Conservation (phyloP, 2,113 vertebrate genomes). For the Tor tambroides region DNA sequence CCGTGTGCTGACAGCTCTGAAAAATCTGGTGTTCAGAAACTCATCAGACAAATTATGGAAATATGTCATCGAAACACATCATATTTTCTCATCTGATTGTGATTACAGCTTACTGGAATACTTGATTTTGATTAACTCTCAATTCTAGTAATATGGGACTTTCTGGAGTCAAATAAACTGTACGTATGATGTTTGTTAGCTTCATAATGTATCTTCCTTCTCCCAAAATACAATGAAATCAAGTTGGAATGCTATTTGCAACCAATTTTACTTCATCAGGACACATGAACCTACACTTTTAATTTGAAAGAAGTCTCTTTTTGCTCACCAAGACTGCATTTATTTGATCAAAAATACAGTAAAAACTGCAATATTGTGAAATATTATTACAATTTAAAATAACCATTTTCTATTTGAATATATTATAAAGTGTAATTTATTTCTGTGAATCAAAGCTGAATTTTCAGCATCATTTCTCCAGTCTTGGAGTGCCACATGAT, state of each 20-base stretch:
- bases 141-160: background rate
- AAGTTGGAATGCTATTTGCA: background rate
- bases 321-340: background rate
- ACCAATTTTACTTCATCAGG: background rate
- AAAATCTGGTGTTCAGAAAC: background rate
- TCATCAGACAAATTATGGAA: background rate
- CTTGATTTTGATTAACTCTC: conserved; percentile 1
- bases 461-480: background rate
- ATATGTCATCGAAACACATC: background rate
- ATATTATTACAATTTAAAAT: background rate
- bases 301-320: background rate
- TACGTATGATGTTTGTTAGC: background rate
- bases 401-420: background rate
- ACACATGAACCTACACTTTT: no score
- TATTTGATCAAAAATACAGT: background rate
- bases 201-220: background rate
- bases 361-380: background rate
- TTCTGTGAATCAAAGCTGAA: background rate
- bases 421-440: background rate
- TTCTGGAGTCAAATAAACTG: background rate
- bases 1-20: background rate
- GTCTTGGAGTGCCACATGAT: background rate
- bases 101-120: background rate
- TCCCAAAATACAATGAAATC: background rate
- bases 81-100: background rate